These are phyloP conservation scores for Machimus rusticus DNA, from an alignment of 2,888 invertebrate genomes.

Conservation along the genomic window DNA sequence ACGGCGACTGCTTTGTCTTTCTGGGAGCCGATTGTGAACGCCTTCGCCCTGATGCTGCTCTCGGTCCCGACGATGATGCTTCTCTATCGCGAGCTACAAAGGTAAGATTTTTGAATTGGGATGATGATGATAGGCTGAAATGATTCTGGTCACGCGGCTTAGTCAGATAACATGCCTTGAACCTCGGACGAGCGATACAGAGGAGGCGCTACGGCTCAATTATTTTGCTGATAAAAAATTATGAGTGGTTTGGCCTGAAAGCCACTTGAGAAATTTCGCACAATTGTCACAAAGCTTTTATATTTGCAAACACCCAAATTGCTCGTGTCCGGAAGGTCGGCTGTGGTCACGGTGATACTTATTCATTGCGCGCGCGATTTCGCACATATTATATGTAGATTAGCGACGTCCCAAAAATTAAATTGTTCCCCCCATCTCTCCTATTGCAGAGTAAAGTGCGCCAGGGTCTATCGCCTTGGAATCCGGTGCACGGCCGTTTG, in stretches of 20 bases:
- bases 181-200: background rate
- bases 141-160: background rate
- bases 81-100: conserved; percentile 72
- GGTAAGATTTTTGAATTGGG: conserved; percentile 63
- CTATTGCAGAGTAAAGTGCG: conserved; percentile 66
- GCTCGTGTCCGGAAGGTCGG: background rate
- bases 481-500: conserved; percentile 74
- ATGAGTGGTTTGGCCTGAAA: background rate
- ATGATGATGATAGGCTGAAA: background rate
- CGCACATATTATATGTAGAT: background rate
- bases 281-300: background rate
- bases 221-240: background rate
- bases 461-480: conserved; percentile 75
- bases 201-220: background rate
- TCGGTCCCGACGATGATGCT: conserved; percentile 74
- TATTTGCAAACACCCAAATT: background rate
- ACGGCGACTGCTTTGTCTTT: conserved; percentile 74
- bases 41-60: conserved; percentile 80
- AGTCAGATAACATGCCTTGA: background rate
- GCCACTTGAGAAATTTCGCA: background rate
- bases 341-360: background rate
- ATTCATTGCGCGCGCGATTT: background rate
- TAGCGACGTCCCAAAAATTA: background rate
- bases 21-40: conserved; percentile 81
- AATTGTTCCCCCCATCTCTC: background rate